Percentiles rank a stretch among this genome's conserved stretches.
These are phyloP conservation scores for Ophthalmolycus amberensis DNA, from an alignment of 2,113 vertebrate species.

Conservation along the genomic window DNA sequence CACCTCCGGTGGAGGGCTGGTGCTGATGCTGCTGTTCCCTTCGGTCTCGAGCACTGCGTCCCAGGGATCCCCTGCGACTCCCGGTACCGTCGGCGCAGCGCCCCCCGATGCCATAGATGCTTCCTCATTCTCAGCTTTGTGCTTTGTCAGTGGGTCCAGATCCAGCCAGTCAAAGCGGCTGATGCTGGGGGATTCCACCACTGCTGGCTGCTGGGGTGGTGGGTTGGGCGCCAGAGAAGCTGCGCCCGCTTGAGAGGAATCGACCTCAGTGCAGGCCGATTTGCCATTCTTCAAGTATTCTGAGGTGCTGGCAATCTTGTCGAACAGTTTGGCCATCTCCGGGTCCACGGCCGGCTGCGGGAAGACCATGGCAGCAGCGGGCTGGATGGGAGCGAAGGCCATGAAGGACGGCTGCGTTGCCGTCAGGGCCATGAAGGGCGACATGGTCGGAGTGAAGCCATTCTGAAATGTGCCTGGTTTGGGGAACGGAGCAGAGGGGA, in stretches of 20 bases:
- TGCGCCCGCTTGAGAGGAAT: slow-evolving; percentile 73
- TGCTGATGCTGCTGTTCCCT: slow-evolving; percentile 44
- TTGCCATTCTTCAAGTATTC: slow-evolving; percentile 94
- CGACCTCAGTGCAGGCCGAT: slow-evolving; percentile 84
- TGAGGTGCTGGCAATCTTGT: slow-evolving; percentile 97
- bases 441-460: slow-evolving; percentile 86
- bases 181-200: slow-evolving; percentile 79
- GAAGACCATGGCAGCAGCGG: slow-evolving; percentile 84
- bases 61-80: slow-evolving; percentile 91
- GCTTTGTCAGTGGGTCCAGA: slow-evolving; percentile 94
- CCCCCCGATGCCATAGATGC: slow-evolving; percentile 48
- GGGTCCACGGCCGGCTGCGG: slow-evolving; percentile 85
- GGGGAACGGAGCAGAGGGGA: slow-evolving; percentile 85
- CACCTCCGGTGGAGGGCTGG: slow-evolving; percentile 74
- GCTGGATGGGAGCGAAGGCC: slow-evolving; percentile 86
- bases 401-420: slow-evolving; percentile 84
- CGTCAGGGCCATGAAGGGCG: slow-evolving; percentile 84
- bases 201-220: slow-evolving; percentile 68
- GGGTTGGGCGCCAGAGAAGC: slow-evolving; percentile 79
- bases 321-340: slow-evolving; percentile 94
- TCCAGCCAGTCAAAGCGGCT: slow-evolving; percentile 95
- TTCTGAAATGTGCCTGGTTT: slow-evolving; percentile 92
- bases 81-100: slow-evolving; percentile 50
- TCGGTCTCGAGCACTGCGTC: slow-evolving; percentile 95
- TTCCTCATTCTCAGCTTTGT: slow-evolving; percentile 87